Conservation (phyloP, 2,113 vertebrate genomes). For the Hassar affinis region DNA sequence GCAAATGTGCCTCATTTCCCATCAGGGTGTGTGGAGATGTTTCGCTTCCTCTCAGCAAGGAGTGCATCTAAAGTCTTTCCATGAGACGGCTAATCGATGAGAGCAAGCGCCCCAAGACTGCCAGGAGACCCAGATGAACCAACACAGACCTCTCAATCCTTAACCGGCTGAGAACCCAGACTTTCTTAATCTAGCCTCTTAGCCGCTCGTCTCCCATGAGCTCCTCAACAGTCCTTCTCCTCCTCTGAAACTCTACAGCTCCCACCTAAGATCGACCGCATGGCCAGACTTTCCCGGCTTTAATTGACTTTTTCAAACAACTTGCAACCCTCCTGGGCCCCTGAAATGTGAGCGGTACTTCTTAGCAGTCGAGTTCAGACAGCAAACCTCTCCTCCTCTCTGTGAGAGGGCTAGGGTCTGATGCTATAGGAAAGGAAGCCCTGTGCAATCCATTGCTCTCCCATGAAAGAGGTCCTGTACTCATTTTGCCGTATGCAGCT, state of each 20-base stretch:
- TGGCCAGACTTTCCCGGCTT: background rate
- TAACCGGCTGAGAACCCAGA: slow-evolving; percentile 10
- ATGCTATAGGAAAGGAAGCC: background rate
- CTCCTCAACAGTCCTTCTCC: background rate
- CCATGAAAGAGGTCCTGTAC: slow-evolving; percentile 30
- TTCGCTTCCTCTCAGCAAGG: slow-evolving; percentile 9
- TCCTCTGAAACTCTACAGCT: background rate
- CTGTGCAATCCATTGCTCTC: background rate
- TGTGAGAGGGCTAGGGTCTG: background rate
- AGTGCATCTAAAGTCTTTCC: slow-evolving; percentile 22
- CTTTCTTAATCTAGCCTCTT: slow-evolving; percentile 25
- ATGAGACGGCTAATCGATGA: slow-evolving; percentile 37
- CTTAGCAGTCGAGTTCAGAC: slow-evolving; percentile 8
- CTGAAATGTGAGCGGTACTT: slow-evolving; percentile 4
- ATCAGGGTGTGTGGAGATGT: slow-evolving; percentile 19
- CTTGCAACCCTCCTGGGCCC: background rate
- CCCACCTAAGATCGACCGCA: background rate
- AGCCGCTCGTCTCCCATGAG: background rate
- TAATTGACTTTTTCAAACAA: slow-evolving; percentile 18
- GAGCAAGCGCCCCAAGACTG: slow-evolving; percentile 8
- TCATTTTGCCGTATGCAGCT: slow-evolving; percentile 38
- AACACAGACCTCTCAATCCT: background rate
- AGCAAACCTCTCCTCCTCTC: slow-evolving; percentile 2
- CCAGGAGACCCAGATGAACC: slow-evolving; percentile 10
- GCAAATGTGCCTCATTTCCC: slow-evolving; percentile 1